These are phyloP conservation scores for Monochamus alternatus DNA, from an alignment of 2,888 invertebrate genomes.

Conservation along the genomic window DNA sequence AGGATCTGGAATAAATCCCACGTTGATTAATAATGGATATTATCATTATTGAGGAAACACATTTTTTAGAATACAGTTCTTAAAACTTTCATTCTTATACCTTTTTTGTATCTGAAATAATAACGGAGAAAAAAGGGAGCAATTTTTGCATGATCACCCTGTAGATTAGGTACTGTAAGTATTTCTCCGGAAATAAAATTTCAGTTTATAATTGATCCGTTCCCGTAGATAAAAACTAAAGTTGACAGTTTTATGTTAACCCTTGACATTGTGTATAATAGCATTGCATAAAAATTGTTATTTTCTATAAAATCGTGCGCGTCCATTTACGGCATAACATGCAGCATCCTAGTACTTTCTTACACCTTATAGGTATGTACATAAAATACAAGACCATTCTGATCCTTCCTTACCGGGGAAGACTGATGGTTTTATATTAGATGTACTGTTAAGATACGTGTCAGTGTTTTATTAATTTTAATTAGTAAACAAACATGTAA, in stretches of 20 bases:
- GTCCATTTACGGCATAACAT: slow-evolving; percentile 2
- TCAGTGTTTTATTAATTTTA: background rate
- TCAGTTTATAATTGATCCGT: too few species aligned
- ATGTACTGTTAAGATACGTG: background rate
- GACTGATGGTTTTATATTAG: slow-evolving; percentile 1
- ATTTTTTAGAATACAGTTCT: too few species aligned
- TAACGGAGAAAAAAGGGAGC: too few species aligned
- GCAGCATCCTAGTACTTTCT: slow-evolving; percentile 5
- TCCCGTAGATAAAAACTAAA: background rate
- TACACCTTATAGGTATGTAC: slow-evolving; percentile 5
- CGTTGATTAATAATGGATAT: too few species aligned
- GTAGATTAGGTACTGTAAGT: too few species aligned
- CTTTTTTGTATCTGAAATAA: too few species aligned
- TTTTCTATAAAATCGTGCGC: slow-evolving; percentile 15
- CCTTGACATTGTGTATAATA: slow-evolving; percentile 14
- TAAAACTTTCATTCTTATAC: too few species aligned
- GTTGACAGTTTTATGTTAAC: background rate
- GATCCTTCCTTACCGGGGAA: slow-evolving; percentile 1
- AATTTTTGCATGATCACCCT: too few species aligned
- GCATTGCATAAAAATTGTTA: slow-evolving; percentile 11
- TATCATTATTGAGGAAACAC: too few species aligned
- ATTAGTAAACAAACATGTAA: too few species aligned
- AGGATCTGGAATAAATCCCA: too few species aligned
- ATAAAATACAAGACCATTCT: background rate
- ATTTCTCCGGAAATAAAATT: too few species aligned